phyloP scores from a whole-genome alignment of 2,797 vertebrate species.

The Notolepis coatsorum region DNA sequence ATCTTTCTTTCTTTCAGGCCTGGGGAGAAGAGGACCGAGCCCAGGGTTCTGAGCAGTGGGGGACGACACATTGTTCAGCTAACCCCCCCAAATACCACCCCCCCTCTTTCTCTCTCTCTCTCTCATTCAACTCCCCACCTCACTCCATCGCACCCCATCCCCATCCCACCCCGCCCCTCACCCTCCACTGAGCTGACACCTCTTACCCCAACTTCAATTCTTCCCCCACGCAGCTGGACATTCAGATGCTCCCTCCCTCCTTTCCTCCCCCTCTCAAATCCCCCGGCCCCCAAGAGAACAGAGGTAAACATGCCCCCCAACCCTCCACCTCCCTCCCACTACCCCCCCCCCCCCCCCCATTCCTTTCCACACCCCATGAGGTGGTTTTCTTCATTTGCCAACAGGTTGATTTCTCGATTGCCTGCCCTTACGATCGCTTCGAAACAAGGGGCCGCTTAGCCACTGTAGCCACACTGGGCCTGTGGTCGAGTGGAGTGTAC shows the following conservation, averaged over 20 bases:
- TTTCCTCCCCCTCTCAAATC: too few relatives aligned
- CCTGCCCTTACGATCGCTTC: constrained; percentile 36
- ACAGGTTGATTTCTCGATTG: constrained; percentile 54
- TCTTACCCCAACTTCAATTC: constrained; percentile 10
- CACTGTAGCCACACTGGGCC: too few relatives aligned
- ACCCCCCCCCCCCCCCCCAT: constrained; percentile 27
- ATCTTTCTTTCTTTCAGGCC: constrained; percentile 24
- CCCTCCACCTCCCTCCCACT: constrained; percentile 21
- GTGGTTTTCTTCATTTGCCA: constrained; percentile 47
- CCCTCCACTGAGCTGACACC: too few relatives aligned
- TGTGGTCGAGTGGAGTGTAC: too few relatives aligned
- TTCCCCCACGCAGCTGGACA: constrained; percentile 22
- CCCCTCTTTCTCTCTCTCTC: not conserved
- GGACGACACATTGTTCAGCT: constrained; percentile 45
- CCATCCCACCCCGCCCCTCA: not conserved
- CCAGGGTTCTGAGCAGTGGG: constrained; percentile 26
- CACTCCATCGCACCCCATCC: not conserved
- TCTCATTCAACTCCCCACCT: not conserved
- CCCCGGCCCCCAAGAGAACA: constrained; percentile 65
- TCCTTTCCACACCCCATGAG: constrained; percentile 10
- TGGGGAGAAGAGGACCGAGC: constrained; percentile 34
- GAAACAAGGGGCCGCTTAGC: constrained; percentile 46
- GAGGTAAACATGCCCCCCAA: constrained; percentile 72
- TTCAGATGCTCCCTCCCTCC: constrained; percentile 22
- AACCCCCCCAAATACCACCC: constrained; percentile 38